Percentiles rank a stretch among this genome's conserved stretches.
phyloP scores from a whole-genome alignment of 2,113 vertebrate genomes.

The Engystomops pustulosus region DNA sequence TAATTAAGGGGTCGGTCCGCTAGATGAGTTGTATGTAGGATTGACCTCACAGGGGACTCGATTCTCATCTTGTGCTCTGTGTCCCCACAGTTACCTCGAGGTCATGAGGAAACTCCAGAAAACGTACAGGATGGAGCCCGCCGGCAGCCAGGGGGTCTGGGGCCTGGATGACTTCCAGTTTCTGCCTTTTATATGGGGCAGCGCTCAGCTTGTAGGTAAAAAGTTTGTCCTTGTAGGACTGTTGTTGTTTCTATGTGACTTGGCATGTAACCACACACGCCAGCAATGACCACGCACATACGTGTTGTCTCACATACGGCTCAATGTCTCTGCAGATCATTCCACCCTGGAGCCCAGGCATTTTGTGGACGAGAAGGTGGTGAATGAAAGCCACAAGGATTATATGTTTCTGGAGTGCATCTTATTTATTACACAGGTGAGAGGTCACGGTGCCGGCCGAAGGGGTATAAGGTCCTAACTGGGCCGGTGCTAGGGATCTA shows the following conservation, averaged over 20 bases:
- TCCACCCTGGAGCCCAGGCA: conserved; percentile 88
- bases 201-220: conserved; percentile 90
- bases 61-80: not conserved
- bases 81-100: conserved; percentile 82
- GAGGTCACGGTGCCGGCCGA: conserved; percentile 9
- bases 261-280: not conserved
- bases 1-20: too few species aligned
- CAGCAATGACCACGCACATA: not conserved
- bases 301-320: not conserved
- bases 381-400: conserved; percentile 90
- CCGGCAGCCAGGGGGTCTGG: conserved; percentile 97
- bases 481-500: too few species aligned
- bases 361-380: conserved; percentile 89
- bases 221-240: not conserved
- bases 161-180: conserved; percentile 98
- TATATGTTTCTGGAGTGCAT: conserved; percentile 97
- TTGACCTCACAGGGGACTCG: too few species aligned
- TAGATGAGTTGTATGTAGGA: too few species aligned
- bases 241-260: not conserved
- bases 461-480: too few species aligned
- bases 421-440: conserved; percentile 89
- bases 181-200: conserved; percentile 97
- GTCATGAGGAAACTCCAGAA: conserved; percentile 95
- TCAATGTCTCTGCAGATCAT: conserved; percentile 77
- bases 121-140: conserved; percentile 96